These are phyloP conservation scores for Archilochus colubris DNA, from an alignment of 2,113 vertebrate genomes.

Conservation along the genomic window DNA sequence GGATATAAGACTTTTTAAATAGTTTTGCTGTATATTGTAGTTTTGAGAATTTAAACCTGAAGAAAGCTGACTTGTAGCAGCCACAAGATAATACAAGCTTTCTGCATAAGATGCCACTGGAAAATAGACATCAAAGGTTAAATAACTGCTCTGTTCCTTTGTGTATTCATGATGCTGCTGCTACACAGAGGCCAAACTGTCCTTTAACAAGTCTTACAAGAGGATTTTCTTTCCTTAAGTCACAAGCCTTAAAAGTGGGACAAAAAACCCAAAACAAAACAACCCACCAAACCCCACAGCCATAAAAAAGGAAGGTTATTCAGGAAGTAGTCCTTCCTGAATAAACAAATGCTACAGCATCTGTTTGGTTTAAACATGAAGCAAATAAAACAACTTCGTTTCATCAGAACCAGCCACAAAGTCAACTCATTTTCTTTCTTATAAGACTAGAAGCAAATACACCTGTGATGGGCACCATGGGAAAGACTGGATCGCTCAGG, in stretches of 20 bases:
- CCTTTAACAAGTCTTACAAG: background rate
- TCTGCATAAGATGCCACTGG: background rate
- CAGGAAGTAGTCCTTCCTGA: background rate
- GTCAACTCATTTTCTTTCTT: background rate
- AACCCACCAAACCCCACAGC: background rate
- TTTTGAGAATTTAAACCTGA: background rate
- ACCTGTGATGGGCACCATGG: background rate
- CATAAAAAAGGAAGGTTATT: background rate
- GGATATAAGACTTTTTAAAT: background rate
- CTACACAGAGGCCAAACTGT: background rate
- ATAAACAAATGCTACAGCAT: background rate
- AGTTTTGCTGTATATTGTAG: background rate
- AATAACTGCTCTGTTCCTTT: background rate
- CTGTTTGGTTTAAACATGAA: background rate
- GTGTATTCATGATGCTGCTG: background rate
- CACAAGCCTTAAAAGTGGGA: background rate
- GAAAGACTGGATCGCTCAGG: background rate
- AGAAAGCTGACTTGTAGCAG: background rate
- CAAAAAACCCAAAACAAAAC: background rate
- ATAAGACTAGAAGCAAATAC: background rate
- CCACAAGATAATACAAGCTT: background rate
- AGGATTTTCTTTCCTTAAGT: background rate
- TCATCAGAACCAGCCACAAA: background rate
- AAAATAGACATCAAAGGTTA: background rate
- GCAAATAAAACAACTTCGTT: background rate